Percentiles rank a stretch among this genome's conserved stretches.
Conservation (phyloP, 1,140 invertebrate genomes). For the Drosophila sulfurigaster region DNA sequence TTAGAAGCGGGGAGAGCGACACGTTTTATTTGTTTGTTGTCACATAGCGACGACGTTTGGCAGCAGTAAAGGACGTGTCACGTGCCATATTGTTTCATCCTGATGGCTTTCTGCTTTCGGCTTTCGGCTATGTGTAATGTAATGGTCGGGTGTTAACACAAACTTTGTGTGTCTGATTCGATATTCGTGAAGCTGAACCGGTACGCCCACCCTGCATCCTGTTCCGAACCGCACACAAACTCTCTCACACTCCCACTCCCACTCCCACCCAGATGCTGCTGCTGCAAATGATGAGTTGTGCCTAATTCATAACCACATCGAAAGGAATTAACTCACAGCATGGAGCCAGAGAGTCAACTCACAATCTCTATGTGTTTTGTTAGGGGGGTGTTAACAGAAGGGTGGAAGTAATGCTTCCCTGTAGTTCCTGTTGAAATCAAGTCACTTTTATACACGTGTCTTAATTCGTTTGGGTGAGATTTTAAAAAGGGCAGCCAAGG, state of each 20-base stretch:
- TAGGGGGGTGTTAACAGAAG: constrained; percentile 40
- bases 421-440: constrained; percentile 57
- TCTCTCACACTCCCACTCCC: constrained; percentile 25
- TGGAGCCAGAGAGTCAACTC: constrained; percentile 44
- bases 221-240: neutral
- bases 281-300: constrained; percentile 83
- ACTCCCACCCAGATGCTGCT: constrained; percentile 63
- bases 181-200: constrained; percentile 42
- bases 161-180: constrained; percentile 71
- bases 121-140: constrained; percentile 10
- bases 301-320: constrained; percentile 84
- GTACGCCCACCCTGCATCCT: constrained; percentile 39
- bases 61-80: constrained; percentile 58
- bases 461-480: constrained; percentile 75
- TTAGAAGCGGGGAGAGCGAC: constrained; percentile 6
- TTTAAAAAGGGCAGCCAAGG: constrained; percentile 54
- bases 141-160: constrained; percentile 71
- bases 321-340: constrained; percentile 76
- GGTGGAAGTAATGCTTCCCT: constrained; percentile 34
- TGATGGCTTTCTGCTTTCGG: constrained; percentile 43
- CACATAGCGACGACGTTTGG: constrained; percentile 42
- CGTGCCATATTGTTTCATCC: constrained; percentile 69
- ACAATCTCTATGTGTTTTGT: constrained; percentile 12
- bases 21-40: constrained; percentile 64
- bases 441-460: constrained; percentile 66